Conservation (phyloP, 2,888 invertebrate species). For the Automeris io region DNA sequence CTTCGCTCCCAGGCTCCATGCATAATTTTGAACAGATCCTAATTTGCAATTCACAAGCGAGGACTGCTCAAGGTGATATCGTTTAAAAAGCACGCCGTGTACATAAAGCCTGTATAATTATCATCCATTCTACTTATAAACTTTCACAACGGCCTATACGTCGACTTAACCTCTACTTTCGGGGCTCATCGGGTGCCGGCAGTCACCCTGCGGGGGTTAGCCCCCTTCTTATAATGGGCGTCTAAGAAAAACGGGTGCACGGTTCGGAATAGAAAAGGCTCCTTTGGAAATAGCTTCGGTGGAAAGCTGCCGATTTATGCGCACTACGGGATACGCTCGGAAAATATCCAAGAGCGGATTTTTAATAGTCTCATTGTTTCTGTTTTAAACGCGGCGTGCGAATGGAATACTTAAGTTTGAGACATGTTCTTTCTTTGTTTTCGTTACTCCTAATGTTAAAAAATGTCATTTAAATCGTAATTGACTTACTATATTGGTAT, state of each 20-base stretch:
- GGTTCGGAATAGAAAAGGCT: constrained; percentile 75
- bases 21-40: constrained; percentile 11
- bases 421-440: constrained; percentile 14
- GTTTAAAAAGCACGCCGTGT: constrained; percentile 64
- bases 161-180: constrained; percentile 74
- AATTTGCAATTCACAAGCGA: constrained; percentile 40
- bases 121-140: constrained; percentile 77
- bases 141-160: constrained; percentile 76
- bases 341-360: constrained; percentile 74
- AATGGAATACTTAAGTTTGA: constrained; percentile 68
- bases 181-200: constrained; percentile 29
- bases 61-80: constrained; percentile 60
- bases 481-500: background rate
- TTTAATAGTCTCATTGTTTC: constrained; percentile 75
- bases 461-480: background rate
- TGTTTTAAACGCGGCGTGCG: constrained; percentile 73
- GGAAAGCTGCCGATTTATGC: constrained; percentile 75
- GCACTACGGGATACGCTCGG: constrained; percentile 71
- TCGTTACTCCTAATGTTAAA: constrained; percentile 1
- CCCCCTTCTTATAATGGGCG: constrained; percentile 68
- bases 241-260: constrained; percentile 76
- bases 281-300: constrained; percentile 75
- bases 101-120: constrained; percentile 72
- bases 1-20: constrained; percentile 9
- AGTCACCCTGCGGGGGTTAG: constrained; percentile 29